Evolutionary conservation across 1,140 invertebrate species (phyloP).

Genomic region (Bombus vancouverensis): DNA sequence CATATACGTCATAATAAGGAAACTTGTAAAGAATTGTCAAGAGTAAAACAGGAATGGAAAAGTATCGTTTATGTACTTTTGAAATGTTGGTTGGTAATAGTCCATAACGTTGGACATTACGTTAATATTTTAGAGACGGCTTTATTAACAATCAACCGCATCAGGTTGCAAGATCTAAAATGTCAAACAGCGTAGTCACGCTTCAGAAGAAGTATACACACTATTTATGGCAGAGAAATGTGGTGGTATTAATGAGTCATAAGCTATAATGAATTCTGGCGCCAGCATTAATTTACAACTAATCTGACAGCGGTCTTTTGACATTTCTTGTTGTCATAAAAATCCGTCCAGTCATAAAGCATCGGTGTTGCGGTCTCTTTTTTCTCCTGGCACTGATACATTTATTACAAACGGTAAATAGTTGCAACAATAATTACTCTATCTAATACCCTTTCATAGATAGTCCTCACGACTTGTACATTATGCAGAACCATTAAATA

Average conservation of each 20-base stretch:
- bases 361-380: background rate
- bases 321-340: constrained; percentile 35
- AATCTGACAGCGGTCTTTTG: constrained; percentile 33
- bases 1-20: background rate
- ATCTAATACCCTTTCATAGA: background rate
- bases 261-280: constrained; percentile 49
- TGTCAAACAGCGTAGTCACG: constrained; percentile 36
- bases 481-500: too few species aligned
- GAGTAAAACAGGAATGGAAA: background rate
- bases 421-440: background rate
- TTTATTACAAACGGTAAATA: background rate
- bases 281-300: constrained; percentile 43
- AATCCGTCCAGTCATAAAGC: constrained; percentile 26
- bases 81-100: background rate
- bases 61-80: background rate
- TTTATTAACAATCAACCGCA: constrained; percentile 28
- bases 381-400: background rate
- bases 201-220: constrained; percentile 15
- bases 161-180: constrained; percentile 12
- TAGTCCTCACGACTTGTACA: background rate
- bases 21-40: too few species aligned
- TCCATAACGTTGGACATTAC: too few species aligned
- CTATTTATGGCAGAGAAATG: constrained; percentile 32
- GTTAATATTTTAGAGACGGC: background rate
- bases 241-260: constrained; percentile 43